Percentiles rank a stretch among this genome's conserved stretches.
phyloP scores from a whole-genome alignment of 2,113 vertebrate genomes.

The Aviceda subcristata region DNA sequence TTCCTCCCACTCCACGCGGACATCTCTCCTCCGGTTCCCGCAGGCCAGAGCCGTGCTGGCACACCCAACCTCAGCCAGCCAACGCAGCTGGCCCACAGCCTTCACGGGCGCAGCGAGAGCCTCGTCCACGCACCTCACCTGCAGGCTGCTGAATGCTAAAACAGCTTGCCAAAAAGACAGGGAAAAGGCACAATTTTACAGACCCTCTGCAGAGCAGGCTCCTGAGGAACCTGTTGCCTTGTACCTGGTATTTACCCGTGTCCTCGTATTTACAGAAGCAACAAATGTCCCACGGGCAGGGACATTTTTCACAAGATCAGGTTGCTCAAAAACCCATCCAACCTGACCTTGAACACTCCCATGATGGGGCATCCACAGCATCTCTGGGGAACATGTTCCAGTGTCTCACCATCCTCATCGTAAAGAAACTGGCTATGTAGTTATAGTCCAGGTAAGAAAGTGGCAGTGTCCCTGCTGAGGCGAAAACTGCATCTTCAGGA shows the following conservation, averaged over 20 bases:
- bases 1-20: neutral
- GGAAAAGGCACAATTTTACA: neutral
- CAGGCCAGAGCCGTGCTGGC: neutral
- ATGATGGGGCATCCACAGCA: neutral
- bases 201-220: neutral
- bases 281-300: neutral
- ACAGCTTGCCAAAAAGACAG: neutral
- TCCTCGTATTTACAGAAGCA: neutral
- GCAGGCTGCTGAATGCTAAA: neutral
- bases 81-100: neutral
- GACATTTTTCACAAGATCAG: neutral
- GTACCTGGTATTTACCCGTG: neutral
- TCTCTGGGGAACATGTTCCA: neutral
- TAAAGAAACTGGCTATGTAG: neutral
- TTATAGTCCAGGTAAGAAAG: neutral
- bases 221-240: neutral
- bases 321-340: neutral
- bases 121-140: neutral
- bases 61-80: neutral
- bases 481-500: neutral
- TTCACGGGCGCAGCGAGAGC: neutral
- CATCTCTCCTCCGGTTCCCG: neutral
- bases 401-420: neutral
- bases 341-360: neutral
- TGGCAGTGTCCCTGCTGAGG: neutral